These are phyloP conservation scores for Catocala fraxini DNA, from an alignment of 2,888 invertebrate genomes.

Conservation along the genomic window DNA sequence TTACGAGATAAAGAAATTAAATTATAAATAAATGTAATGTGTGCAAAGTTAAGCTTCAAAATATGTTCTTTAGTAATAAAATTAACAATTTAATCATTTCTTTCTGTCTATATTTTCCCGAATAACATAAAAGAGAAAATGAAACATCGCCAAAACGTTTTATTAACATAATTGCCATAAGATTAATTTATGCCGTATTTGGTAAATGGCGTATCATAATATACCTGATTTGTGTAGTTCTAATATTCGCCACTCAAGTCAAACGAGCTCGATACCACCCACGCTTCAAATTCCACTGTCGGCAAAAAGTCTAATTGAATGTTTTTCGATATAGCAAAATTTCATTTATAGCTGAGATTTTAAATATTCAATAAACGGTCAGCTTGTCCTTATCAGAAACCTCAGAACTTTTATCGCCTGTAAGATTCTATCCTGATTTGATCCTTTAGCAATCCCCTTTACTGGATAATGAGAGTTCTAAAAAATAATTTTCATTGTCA, in stretches of 20 bases:
- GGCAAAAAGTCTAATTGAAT: constrained; percentile 21
- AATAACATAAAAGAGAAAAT: too few species aligned
- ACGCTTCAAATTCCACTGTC: neutral
- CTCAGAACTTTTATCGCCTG: neutral
- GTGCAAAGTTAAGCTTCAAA: neutral
- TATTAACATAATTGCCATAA: too few species aligned
- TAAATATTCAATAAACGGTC: neutral
- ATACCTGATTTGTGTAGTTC: neutral
- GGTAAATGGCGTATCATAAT: constrained; percentile 1
- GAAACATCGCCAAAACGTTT: too few species aligned
- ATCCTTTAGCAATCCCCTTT: neutral
- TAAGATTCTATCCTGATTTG: too few species aligned
- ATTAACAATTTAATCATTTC: neutral
- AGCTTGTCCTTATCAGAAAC: neutral
- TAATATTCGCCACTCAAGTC: too few species aligned
- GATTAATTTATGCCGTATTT: neutral
- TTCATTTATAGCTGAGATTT: neutral
- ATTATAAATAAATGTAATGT: constrained; percentile 46
- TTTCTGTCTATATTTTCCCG: too few species aligned
- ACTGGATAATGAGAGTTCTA: constrained; percentile 2
- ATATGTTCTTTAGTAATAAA: neutral
- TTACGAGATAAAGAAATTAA: constrained; percentile 65
- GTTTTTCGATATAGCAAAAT: constrained; percentile 23
- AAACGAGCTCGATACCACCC: too few species aligned
- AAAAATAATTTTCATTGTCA: neutral